Conservation (phyloP, 2,888 invertebrate species). For the Metellina segmentata region DNA sequence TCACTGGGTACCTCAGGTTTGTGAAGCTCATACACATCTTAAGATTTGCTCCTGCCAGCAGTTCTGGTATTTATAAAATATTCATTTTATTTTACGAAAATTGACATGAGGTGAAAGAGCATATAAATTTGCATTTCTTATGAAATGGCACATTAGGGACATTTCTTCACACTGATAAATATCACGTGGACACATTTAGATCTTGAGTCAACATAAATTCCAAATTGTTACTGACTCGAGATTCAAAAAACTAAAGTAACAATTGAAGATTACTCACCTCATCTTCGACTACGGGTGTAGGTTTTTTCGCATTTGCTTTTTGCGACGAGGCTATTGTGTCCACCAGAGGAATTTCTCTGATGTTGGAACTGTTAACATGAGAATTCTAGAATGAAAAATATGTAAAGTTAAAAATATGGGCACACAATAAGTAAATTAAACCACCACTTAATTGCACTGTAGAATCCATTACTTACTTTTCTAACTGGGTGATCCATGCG, state of each 20-base stretch:
- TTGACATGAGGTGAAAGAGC: background rate
- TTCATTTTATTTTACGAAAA: too few relatives aligned
- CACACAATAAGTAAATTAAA: background rate
- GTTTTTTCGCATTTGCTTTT: background rate
- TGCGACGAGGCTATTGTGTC: constrained; percentile 38
- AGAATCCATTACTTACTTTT: constrained; percentile 13
- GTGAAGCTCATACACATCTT: too few relatives aligned
- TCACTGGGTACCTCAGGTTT: too few relatives aligned
- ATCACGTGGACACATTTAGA: too few relatives aligned
- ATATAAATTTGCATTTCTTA: background rate
- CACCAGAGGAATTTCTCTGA: constrained; percentile 71
- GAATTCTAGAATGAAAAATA: constrained; percentile 53
- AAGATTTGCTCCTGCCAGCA: too few relatives aligned
- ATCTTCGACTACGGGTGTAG: constrained; percentile 46
- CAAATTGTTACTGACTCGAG: background rate
- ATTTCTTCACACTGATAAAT: background rate
- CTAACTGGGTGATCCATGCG: constrained; percentile 39
- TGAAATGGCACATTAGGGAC: background rate
- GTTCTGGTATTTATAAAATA: too few relatives aligned
- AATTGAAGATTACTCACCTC: constrained; percentile 36
- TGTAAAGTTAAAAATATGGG: background rate
- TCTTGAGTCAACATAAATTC: too few relatives aligned
- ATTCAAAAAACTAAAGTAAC: background rate
- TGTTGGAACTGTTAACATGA: constrained; percentile 70
- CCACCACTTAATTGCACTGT: too few relatives aligned